A percentile compares a stretch with the other conserved stretches of the same genome.
Evolutionary conservation across 2,113 vertebrate genomes (phyloP).

Genomic region (Syrmaticus mikado): DNA sequence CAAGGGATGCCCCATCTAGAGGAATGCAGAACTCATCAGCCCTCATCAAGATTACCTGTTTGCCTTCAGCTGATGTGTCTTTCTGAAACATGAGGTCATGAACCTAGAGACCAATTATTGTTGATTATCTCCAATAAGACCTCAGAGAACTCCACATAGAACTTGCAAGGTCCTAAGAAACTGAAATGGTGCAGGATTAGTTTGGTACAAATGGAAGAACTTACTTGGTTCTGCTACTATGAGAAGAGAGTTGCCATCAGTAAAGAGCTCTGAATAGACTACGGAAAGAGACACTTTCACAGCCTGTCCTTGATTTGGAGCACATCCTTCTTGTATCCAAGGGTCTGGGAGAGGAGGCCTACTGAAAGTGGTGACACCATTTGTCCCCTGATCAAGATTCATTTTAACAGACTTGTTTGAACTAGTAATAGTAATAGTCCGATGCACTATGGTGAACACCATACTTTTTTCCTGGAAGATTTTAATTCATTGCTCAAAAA

Average conservation of each 20-base stretch:
- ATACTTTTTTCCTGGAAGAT: not conserved
- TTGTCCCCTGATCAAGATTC: not conserved
- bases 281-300: not conserved
- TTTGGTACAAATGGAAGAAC: not conserved
- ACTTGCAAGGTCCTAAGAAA: not conserved
- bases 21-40: not conserved
- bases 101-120: fast-evolving
- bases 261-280: not conserved
- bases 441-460: not conserved
- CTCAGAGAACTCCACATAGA: not conserved
- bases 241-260: not conserved
- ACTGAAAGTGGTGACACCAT: not conserved
- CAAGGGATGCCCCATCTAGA: not conserved
- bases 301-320: not conserved
- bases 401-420: not conserved
- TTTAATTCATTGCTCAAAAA: not conserved
- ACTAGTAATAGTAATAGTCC: not conserved
- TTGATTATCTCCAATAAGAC: not conserved
- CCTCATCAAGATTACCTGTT: fast-evolving
- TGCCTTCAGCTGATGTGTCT: not conserved
- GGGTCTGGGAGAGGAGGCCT: not conserved
- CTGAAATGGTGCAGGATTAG: not conserved
- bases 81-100: not conserved
- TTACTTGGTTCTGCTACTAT: not conserved
- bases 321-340: not conserved